phyloP scores from a whole-genome alignment of 2,888 invertebrate species.

The Volucella inflata region DNA sequence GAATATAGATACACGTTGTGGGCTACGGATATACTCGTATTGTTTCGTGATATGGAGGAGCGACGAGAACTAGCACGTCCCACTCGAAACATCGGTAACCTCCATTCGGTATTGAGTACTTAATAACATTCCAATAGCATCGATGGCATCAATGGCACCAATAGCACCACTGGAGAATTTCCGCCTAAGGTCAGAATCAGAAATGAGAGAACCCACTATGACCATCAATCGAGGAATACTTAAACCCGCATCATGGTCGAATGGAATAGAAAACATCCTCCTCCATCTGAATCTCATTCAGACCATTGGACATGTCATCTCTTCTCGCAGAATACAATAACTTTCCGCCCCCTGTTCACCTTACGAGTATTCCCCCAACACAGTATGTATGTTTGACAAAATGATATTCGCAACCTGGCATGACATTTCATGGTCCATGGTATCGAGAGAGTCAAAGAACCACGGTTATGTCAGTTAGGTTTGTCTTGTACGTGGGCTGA shows the following conservation, averaged over 20 bases:
- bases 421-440: constrained; percentile 51
- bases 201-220: constrained; percentile 11
- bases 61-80: constrained; percentile 15
- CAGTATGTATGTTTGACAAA: constrained; percentile 32
- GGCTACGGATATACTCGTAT: constrained; percentile 5
- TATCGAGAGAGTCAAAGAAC: constrained; percentile 31
- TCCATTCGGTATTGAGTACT: constrained; percentile 22
- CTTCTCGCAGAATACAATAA: constrained; percentile 52
- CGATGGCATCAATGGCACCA: no score
- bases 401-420: constrained; percentile 33
- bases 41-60: constrained; percentile 38
- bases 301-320: constrained; percentile 62
- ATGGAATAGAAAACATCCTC: neutral
- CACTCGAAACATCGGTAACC: constrained; percentile 31
- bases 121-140: constrained; percentile 66
- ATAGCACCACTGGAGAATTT: constrained; percentile 5
- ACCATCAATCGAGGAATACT: constrained; percentile 50
- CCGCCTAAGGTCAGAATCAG: constrained; percentile 43
- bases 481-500: constrained; percentile 55
- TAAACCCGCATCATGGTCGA: constrained; percentile 38
- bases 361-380: neutral
- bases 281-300: neutral
- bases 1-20: constrained; percentile 5
- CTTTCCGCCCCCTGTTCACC: neutral
- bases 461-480: constrained; percentile 61